Conservation (phyloP, 2,888 invertebrate species). For the Achlya flavicornis region DNA sequence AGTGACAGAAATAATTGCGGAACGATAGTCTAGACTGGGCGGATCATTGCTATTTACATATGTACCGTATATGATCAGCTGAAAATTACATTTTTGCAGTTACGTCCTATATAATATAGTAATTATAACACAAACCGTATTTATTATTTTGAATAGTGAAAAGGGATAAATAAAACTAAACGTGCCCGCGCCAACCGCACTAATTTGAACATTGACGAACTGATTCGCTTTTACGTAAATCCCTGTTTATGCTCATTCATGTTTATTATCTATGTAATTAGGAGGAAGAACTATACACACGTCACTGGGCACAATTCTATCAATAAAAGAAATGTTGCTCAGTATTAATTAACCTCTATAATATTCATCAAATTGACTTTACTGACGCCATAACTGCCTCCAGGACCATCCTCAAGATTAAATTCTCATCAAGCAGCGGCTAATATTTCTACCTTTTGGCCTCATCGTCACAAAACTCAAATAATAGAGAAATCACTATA, state of each 20-base stretch:
- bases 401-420: not conserved
- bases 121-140: too few relatives aligned
- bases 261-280: not conserved
- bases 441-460: too few relatives aligned
- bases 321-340: not conserved
- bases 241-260: not conserved
- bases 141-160: too few relatives aligned
- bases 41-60: slow-evolving; percentile 22
- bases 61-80: not conserved
- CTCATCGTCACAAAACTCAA: too few relatives aligned
- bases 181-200: not conserved
- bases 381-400: not conserved
- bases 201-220: not conserved
- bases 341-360: not conserved
- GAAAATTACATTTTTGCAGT: not conserved
- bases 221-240: not conserved
- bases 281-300: not conserved
- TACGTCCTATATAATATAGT: too few relatives aligned
- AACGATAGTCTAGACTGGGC: slow-evolving; percentile 51
- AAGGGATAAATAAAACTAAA: not conserved
- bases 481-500: too few relatives aligned
- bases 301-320: not conserved
- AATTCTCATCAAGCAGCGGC: too few relatives aligned
- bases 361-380: not conserved
- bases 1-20: slow-evolving; percentile 62